Percentiles rank a stretch among this genome's conserved stretches.
Conservation (phyloP, 1,140 invertebrate species). For the Littorina saxatilis region DNA sequence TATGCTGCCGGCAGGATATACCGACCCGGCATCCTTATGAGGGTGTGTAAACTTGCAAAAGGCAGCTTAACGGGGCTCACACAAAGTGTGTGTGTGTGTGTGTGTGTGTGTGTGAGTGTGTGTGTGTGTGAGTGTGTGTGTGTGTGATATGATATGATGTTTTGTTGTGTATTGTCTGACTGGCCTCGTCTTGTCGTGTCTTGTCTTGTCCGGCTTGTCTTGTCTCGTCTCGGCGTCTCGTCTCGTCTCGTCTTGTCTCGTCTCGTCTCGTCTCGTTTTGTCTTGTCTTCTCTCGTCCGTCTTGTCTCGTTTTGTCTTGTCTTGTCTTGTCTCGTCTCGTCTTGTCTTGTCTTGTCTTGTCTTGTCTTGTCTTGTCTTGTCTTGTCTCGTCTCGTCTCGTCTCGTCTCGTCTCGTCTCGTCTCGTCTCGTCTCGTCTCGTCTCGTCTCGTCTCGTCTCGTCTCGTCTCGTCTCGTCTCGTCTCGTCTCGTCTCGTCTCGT, state of each 20-base stretch:
- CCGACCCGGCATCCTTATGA: no score
- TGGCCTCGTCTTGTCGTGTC: not conserved
- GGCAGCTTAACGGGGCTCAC: no score
- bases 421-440: not conserved
- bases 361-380: no score
- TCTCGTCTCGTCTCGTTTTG: slow-evolving; percentile 2
- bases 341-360: not conserved
- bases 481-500: no score
- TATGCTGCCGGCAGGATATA: no score
- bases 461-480: slow-evolving; percentile 3
- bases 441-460: no score
- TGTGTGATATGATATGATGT: no score
- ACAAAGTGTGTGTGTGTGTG: no score
- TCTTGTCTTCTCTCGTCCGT: not conserved
- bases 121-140: no score
- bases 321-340: not conserved
- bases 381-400: not conserved
- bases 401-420: not conserved
- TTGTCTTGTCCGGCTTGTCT: not conserved
- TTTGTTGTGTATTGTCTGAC: not conserved
- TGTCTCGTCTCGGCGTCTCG: not conserved
- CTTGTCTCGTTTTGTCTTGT: not conserved
- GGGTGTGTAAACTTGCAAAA: no score
- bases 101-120: no score
- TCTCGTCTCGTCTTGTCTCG: not conserved